Evolutionary conservation across 2,888 invertebrate species (phyloP), one percentile per base, ranked within the genome.

Genomic region (Tinea semifulvella): DNA sequence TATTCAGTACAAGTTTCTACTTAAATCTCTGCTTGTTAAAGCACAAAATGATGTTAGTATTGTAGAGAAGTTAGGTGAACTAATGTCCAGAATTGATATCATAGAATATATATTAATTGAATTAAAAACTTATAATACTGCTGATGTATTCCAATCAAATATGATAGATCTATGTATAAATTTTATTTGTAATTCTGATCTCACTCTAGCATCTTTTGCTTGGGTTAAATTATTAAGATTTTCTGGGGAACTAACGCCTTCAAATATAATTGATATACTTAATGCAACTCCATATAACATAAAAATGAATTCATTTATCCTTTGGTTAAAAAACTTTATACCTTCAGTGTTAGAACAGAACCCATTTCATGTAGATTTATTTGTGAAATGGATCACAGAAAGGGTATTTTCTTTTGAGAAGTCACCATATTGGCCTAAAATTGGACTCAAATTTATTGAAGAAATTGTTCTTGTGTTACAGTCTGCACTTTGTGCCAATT

Each of bases 371-470:
- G 65, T 77, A 46, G 81, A 82, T 53, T 52, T 76, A 48, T 70
- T 81, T 61, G 77, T 79, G 2, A 71, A 71, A 52, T 82, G 82
- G 82, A 69, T 75, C 10, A 70, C 69, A 51, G 73, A 77, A 50
- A 70, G 77, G 51, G 65, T 80, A 50, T 74, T 80, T 53, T 56
- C 61, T 27, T 57, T 82, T 31, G 82, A 82, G 55, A 66, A 73
- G 47, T 77, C 80, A 22, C 53, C 61, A 46, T 79, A 79, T 56
- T 82, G 82, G 82, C 82, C 82, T 18, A 81, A 82, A 63, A 76
- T 82, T 50, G 82, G 80, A 1, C 55, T 75, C 5, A 80, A 75
- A 54, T 79, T 76, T 52, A 64, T 75, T 51, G 70, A 73, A 51
- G 70, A 75, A 53, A 61, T 79, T 39, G 58, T 64, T 47, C 49